These are phyloP conservation scores for Drosophila prosaltans DNA, from an alignment of 1,140 invertebrate species.

Conservation along the genomic window DNA sequence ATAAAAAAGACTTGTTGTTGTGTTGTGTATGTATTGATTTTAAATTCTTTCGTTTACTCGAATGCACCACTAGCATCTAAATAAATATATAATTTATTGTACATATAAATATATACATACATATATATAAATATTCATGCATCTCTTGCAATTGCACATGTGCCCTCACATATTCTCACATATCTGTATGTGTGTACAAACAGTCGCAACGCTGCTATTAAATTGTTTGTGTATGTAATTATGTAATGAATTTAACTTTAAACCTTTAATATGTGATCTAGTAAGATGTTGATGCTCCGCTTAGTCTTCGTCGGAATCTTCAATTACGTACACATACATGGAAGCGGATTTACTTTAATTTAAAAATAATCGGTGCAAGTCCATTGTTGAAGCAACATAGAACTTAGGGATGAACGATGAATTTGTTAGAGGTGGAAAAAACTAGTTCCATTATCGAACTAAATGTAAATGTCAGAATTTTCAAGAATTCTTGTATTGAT, in stretches of 20 bases:
- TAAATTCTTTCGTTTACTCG: neutral
- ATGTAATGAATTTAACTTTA: conserved; percentile 1
- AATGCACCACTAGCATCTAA: neutral
- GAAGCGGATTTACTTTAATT: conserved; percentile 19
- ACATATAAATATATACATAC: conserved; percentile 1
- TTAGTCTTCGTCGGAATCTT: conserved; percentile 33
- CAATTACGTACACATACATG: conserved; percentile 20
- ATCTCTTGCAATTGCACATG: conserved; percentile 22
- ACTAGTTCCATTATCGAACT: conserved; percentile 3
- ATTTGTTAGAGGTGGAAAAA: neutral
- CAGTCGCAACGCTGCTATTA: neutral
- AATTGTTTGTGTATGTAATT: conserved; percentile 3
- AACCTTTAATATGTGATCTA: neutral
- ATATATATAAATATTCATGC: conserved; percentile 15
- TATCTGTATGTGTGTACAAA: conserved; percentile 5
- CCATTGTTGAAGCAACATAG: conserved; percentile 1
- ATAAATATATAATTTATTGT: conserved; percentile 9
- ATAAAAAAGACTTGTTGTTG: neutral
- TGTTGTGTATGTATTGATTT: neutral
- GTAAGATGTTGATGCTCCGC: conserved; percentile 17
- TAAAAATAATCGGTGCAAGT: conserved; percentile 11
- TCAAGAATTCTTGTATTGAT: neutral
- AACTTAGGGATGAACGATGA: neutral
- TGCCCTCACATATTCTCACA: neutral
- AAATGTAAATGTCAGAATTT: neutral